These are phyloP conservation scores for Saccopteryx leptura DNA, from an alignment of 2,113 vertebrate genomes.

Conservation along the genomic window DNA sequence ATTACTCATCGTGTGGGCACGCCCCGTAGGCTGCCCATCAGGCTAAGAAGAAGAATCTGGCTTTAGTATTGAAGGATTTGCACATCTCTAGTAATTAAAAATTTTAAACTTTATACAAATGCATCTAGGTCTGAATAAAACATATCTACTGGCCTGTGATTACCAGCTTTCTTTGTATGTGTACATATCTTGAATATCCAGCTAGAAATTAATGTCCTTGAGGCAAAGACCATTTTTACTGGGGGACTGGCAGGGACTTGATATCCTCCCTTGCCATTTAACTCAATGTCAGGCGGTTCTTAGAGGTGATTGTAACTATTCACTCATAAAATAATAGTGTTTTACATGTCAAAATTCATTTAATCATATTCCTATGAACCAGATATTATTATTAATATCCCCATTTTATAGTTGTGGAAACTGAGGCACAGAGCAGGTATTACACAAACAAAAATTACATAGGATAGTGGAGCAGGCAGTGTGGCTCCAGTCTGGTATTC, in stretches of 20 bases:
- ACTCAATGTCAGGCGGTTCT: background rate
- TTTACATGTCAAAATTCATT: background rate
- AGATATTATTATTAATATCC: background rate
- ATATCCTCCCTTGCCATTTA: background rate
- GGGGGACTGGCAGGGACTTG: background rate
- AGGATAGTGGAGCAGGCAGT: background rate
- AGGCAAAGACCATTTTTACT: background rate
- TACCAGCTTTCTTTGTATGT: background rate
- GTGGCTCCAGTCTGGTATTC: background rate
- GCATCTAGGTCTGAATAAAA: background rate
- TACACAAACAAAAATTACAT: background rate
- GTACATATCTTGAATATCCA: slow-evolving; percentile 1
- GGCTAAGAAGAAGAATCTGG: background rate
- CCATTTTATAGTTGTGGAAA: background rate
- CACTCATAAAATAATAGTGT: background rate
- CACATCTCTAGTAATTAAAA: slow-evolving; percentile 41
- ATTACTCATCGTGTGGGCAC: background rate
- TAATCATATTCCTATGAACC: background rate
- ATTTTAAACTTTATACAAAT: slow-evolving; percentile 15
- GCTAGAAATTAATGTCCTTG: background rate
- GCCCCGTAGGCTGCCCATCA: background rate
- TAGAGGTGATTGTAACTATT: background rate
- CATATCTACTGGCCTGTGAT: too few relatives aligned
- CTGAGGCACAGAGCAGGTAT: background rate
- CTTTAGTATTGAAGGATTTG: slow-evolving; percentile 11